Base-by-base conservation (phyloP, 2,797 vertebrate genomes). In the Neosilurus hyrtlii region DNA sequence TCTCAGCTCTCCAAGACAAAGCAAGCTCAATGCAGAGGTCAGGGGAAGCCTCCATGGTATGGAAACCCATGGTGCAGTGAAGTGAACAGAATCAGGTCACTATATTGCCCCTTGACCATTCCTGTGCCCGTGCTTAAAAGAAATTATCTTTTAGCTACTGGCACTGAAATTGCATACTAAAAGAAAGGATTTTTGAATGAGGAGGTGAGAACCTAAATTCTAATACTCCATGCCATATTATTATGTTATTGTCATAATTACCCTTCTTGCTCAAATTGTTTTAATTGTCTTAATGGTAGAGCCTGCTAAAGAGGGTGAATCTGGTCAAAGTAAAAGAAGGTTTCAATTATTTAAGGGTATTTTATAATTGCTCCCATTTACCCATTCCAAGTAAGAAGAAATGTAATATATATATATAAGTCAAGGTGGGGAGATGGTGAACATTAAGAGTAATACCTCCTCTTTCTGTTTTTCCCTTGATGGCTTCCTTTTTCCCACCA, bases 161-260 rank as follows among this genome's bases (percentile, higher is more conserved):
- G 91, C 89, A 88, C 89, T 91, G 93, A 93, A 94, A 95, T 88
- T 83, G 56, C 88, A 94, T 91, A 91, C 91, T 91, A 91, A 37
- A 89, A 94, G 93, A 93, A 94, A 94, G 92, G 90, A 93, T 93
- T 94, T 94, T 93, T 35, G 16, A 15, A 35, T 35, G 59, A 37
- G 35, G 54, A 89, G 91, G 89, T 90, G 89, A 90, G 90, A 86
- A 90, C 89, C 89, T 92, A 92, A 92, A 90, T 93, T 93, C 89
- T 93, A 94, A 95, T 94, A 94, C 94, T 92, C 88, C 78, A 75
- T 83, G 86, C 61, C 85, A 94, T 93, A 94, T 94, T 94, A 95
- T 95, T 93, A 94, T 93, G 91, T 93, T 93, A 95, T 95, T 95
- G 94, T 93, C 91, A 94, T 94, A 94, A 94, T 95, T 95, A 95